Conservation (phyloP, 1,140 invertebrate species). For the Holcopasites calliopsidis region DNA sequence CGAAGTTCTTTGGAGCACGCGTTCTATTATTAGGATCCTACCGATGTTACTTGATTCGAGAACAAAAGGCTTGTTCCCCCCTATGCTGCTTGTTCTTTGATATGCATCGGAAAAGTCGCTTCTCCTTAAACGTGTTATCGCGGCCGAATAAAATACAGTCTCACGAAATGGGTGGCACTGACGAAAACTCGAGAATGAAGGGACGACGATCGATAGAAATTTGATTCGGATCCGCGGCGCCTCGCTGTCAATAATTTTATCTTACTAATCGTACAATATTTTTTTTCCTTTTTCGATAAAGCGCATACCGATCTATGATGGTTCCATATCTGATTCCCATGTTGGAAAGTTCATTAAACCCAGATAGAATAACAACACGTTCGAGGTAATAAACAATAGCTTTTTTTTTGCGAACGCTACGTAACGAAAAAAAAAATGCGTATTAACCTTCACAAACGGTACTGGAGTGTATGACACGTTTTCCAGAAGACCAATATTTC, state of each 20-base stretch:
- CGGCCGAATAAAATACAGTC: conserved; percentile 14
- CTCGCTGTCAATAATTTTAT: conserved; percentile 7
- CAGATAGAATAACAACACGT: background rate
- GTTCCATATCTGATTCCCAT: background rate
- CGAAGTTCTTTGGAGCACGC: conserved; percentile 27
- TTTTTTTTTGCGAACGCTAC: background rate
- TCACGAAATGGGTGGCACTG: background rate
- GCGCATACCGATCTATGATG: conserved; percentile 3
- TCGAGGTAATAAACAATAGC: background rate
- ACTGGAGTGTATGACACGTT: conserved; percentile 14
- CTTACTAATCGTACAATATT: conserved; percentile 11
- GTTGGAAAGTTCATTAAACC: background rate
- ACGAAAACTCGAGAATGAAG: conserved; percentile 20
- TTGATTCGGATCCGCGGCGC: background rate
- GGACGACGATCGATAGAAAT: conserved; percentile 25
- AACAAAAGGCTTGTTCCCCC: conserved; percentile 29
- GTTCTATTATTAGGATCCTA: conserved; percentile 41
- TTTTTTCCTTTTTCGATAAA: conserved; percentile 37
- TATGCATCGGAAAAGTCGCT: conserved; percentile 38
- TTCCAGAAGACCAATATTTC: background rate
- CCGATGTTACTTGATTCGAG: conserved; percentile 32
- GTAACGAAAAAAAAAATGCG: conserved; percentile 21
- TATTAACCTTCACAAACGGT: conserved; percentile 29
- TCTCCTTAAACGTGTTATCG: conserved; percentile 28
- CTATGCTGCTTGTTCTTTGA: conserved; percentile 28